These are phyloP conservation scores for Pycnonotus jocosus DNA, from an alignment of 2,113 vertebrate species.

Conservation along the genomic window DNA sequence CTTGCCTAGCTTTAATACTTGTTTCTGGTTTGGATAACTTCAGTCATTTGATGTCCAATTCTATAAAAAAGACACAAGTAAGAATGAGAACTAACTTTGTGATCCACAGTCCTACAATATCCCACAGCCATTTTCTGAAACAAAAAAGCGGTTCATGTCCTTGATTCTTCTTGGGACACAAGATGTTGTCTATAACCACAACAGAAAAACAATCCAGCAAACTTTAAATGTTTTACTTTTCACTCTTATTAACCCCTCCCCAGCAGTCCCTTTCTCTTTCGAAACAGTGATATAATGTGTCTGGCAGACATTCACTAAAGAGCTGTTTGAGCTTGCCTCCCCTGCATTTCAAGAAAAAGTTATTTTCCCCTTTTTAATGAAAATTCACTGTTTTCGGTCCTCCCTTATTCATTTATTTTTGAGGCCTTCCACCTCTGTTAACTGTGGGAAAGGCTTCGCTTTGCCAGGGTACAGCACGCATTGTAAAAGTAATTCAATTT, in stretches of 20 bases:
- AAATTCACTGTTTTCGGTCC: not conserved
- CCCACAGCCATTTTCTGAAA: not conserved
- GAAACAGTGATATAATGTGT: not conserved
- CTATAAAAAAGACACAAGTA: not conserved
- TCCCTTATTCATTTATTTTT: conserved; percentile 16
- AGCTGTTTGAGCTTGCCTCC: not conserved
- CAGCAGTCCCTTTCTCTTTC: not conserved
- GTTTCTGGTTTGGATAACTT: not conserved
- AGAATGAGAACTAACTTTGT: not conserved
- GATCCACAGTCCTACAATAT: not conserved
- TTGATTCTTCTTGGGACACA: not conserved
- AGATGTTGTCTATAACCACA: not conserved
- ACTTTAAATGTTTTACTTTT: not conserved
- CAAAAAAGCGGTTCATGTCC: not conserved
- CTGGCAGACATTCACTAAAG: not conserved
- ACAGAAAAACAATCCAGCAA: not conserved
- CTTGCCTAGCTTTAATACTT: not conserved
- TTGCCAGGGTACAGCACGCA: conserved; percentile 31
- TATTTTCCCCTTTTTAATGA: not conserved
- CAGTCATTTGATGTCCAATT: not conserved
- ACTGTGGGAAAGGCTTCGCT: conserved; percentile 57
- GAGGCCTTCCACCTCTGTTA: conserved; percentile 18
- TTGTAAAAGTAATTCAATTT: conserved; percentile 74
- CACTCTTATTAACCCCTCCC: not conserved
- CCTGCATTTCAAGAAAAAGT: not conserved